Evolutionary conservation across 2,797 vertebrate species (phyloP).

Genomic region (Pseudomugil gertrudae): DNA sequence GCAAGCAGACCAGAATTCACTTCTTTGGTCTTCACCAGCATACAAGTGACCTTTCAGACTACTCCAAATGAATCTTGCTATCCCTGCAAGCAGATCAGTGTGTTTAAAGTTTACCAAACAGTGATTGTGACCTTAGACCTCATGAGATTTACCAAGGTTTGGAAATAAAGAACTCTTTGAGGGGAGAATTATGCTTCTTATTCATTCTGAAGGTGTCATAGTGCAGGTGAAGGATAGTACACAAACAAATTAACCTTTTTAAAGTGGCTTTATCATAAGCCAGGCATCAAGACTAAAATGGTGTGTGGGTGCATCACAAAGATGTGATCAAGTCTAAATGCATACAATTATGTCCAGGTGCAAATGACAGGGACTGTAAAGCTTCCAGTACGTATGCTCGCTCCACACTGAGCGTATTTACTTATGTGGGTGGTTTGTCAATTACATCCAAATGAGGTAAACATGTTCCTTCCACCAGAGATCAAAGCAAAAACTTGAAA

Average conservation of each 20-base stretch:
- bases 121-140: slow-evolving; percentile 21
- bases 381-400: slow-evolving; percentile 1
- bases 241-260: slow-evolving; percentile 5
- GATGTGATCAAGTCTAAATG: slow-evolving; percentile 25
- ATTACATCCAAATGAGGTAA: slow-evolving; percentile 18
- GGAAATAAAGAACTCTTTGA: background rate
- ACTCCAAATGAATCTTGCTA: too few relatives aligned
- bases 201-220: background rate
- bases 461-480: slow-evolving; percentile 8
- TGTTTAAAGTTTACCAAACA: too few relatives aligned
- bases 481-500: slow-evolving; percentile 7
- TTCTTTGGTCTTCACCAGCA: too few relatives aligned
- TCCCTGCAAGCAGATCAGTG: too few relatives aligned
- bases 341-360: slow-evolving; percentile 30
- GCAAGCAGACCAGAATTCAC: too few relatives aligned
- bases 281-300: background rate
- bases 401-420: slow-evolving; percentile 26
- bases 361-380: slow-evolving; percentile 1
- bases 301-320: slow-evolving; percentile 37
- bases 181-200: background rate
- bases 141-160: background rate
- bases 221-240: slow-evolving; percentile 5
- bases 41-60: too few relatives aligned
- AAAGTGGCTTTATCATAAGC: background rate
- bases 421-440: slow-evolving; percentile 42